Percentiles rank a stretch among this genome's conserved stretches.
phyloP scores from a whole-genome alignment of 2,113 vertebrate genomes.

The Microcebus tavaratra region DNA sequence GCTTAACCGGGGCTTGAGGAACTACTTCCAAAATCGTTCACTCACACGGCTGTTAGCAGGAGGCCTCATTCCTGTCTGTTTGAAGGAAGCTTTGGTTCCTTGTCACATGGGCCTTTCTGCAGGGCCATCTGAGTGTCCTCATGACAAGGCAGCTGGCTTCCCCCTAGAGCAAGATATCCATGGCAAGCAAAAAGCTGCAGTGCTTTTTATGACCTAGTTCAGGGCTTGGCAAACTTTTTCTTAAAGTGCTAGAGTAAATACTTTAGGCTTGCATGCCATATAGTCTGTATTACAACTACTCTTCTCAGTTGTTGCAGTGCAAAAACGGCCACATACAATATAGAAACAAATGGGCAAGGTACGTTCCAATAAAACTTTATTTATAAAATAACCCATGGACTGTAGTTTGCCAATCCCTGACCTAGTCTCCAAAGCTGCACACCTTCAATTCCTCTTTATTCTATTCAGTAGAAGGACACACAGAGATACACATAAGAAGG shows the following conservation, averaged over 20 bases:
- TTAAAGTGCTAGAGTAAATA: not conserved
- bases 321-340: not conserved
- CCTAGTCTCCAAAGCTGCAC: not conserved
- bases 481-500: not conserved
- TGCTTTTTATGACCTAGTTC: slow-evolving; percentile 39
- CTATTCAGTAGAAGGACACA: not conserved
- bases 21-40: not conserved
- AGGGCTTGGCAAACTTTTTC: not conserved
- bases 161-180: slow-evolving; percentile 13
- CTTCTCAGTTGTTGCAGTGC: not conserved
- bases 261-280: not conserved
- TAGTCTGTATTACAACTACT: not conserved
- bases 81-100: not conserved
- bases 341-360: not conserved
- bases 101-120: not conserved
- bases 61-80: not conserved
- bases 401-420: not conserved
- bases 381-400: not conserved
- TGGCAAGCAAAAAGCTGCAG: slow-evolving; percentile 5
- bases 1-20: not conserved
- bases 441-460: not conserved
- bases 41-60: not conserved
- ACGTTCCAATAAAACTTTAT: not conserved
- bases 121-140: not conserved
- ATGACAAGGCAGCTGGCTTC: slow-evolving; percentile 19